Base-by-base conservation (phyloP, 2,113 vertebrate genomes). In the Psephotus haematonotus region DNA sequence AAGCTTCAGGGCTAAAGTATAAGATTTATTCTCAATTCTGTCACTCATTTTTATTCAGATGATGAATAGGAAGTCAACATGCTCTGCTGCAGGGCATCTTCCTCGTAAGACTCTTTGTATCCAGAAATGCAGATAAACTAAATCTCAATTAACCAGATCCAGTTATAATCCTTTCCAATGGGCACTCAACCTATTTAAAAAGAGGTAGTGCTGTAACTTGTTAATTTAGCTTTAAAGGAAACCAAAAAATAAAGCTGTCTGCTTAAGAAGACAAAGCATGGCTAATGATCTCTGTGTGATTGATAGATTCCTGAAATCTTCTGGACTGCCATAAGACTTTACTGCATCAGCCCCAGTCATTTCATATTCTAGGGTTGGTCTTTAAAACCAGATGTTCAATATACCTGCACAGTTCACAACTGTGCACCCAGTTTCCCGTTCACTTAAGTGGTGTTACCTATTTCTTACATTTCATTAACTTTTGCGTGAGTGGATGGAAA, bases 11-110 rank as follows among this genome's bases (percentile, higher is more conserved):
- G 9, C 3, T 79, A 78, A 25, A 63, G 5, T 39, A 18, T n/a
- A 46, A 90, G 86, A 79, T 57, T 62, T 76, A 9, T 43, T 17
- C 31, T 80, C 14, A 65, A 15, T 76, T 79, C 12, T 60, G 20
- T 43, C 23, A 86, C 68, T 86, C 62, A 62, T 93, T 95, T 88
- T 95, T 88, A 88, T 93, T 86, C 79, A 80, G 59, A 69, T 65
- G 79, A 72, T 69, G 63, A 93, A 41, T n/a, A 86, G 19, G 41
- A 90, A 88, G n/a, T 49, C 59, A 80, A 27, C 31, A 19, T 44
- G 15, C 47, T 60, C 14, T 72, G 79, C 94, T 88, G 53, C 75
- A 80, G 63, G 82, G 39, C 72, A 17, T 77, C 53, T 70, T 88
- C 46, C 46, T 93, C 41, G 35, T 44, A 49, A 86, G 63, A 22